These are phyloP conservation scores for Connochaetes taurinus DNA, from an alignment of 2,113 vertebrate species.

Conservation along the genomic window DNA sequence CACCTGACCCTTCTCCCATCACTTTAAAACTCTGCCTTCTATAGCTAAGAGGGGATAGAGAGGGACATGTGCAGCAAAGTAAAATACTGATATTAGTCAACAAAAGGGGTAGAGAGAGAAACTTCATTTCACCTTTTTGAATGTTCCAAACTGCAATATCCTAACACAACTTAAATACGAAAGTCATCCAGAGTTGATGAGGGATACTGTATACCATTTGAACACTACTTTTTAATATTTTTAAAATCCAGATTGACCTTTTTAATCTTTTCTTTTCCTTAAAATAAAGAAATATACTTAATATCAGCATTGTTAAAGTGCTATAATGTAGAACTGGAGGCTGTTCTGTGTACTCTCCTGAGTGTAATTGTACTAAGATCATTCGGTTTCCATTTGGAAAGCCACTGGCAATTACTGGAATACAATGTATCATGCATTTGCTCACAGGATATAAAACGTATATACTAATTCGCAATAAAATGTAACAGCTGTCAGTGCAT, in stretches of 20 bases:
- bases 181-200: not conserved
- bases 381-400: slow-evolving; percentile 90
- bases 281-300: slow-evolving; percentile 59
- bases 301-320: slow-evolving; percentile 82
- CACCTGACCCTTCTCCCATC: not conserved
- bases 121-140: slow-evolving; percentile 42
- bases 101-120: slow-evolving; percentile 42
- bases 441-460: slow-evolving; percentile 94
- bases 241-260: slow-evolving; percentile 69
- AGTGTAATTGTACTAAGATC: slow-evolving; percentile 92
- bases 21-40: not conserved
- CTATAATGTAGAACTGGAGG: slow-evolving; percentile 87
- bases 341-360: slow-evolving; percentile 90
- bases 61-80: not conserved
- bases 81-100: slow-evolving; percentile 42
- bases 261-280: slow-evolving; percentile 67
- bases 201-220: not conserved
- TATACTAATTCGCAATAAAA: slow-evolving; percentile 99
- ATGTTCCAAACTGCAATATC: slow-evolving; percentile 27
- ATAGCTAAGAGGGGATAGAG: not conserved
- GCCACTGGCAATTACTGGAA: slow-evolving; percentile 95
- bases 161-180: slow-evolving; percentile 35
- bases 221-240: not conserved
- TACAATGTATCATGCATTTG: slow-evolving; percentile 94
- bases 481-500: slow-evolving; percentile 99